Evolutionary conservation across 2,888 invertebrate species (phyloP).

Genomic region (Euproctis similis): DNA sequence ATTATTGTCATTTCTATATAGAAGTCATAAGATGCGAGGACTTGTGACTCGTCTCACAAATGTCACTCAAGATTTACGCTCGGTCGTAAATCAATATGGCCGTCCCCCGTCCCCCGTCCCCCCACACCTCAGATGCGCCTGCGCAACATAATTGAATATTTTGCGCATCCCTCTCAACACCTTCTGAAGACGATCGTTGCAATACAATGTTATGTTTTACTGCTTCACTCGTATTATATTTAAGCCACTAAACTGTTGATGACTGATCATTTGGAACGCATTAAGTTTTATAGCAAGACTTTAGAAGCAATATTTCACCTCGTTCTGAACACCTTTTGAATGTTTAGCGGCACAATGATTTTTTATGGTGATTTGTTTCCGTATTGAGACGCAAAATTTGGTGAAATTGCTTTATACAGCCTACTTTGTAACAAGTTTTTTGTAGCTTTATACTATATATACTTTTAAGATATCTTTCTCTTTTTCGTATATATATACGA

Average conservation of each 20-base stretch:
- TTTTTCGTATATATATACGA: no score
- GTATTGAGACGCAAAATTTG: constrained; percentile 45
- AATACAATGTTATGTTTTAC: constrained; percentile 71
- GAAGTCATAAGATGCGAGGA: constrained; percentile 36
- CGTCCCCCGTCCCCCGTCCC: constrained; percentile 41
- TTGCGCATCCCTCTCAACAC: constrained; percentile 72
- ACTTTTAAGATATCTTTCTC: no score
- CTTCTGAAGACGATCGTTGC: constrained; percentile 49
- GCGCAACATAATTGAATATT: constrained; percentile 74
- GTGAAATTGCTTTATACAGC: no score
- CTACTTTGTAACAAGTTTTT: constrained; percentile 16
- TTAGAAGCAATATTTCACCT: constrained; percentile 73
- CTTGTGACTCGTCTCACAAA: constrained; percentile 59
- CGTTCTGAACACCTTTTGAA: constrained; percentile 57
- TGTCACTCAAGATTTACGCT: constrained; percentile 71
- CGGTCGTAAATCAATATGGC: constrained; percentile 74
- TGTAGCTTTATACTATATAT: no score
- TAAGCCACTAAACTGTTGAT: constrained; percentile 72
- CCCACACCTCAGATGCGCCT: constrained; percentile 54
- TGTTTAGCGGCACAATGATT: constrained; percentile 54
- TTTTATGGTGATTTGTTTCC: constrained; percentile 75
- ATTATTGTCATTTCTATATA: constrained; percentile 44
- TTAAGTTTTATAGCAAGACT: constrained; percentile 69
- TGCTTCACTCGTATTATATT: constrained; percentile 63
- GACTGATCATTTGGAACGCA: constrained; percentile 68